phyloP scores from a whole-genome alignment of 2,113 vertebrate species.

The Thymallus thymallus region DNA sequence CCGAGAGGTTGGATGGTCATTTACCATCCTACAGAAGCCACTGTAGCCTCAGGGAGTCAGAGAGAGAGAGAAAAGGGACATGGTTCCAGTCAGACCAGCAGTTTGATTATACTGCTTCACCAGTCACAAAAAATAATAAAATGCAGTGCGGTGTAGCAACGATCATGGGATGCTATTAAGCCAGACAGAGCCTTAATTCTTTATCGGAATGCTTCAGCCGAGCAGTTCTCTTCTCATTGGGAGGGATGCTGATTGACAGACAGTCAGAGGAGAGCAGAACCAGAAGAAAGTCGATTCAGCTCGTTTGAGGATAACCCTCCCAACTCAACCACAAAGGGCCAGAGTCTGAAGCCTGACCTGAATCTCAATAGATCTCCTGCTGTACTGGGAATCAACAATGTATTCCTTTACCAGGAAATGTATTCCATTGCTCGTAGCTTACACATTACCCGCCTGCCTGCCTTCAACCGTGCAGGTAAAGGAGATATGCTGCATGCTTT shows the following conservation, averaged over 20 bases:
- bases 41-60: not conserved
- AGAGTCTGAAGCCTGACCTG: conserved; percentile 23
- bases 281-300: conserved; percentile 42
- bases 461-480: not conserved
- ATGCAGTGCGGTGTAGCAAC: not conserved
- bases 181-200: conserved; percentile 11
- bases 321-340: conserved; percentile 21
- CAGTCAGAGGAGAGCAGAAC: not conserved
- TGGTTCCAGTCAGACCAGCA: not conserved
- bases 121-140: conserved; percentile 7
- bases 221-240: conserved; percentile 14
- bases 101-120: conserved; percentile 40
- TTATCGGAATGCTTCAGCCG: conserved; percentile 12
- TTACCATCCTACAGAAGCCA: too few species aligned
- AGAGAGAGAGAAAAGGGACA: not conserved
- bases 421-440: not conserved
- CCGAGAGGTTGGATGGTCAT: too few species aligned
- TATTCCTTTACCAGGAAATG: too few species aligned
- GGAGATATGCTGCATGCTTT: not conserved
- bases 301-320: conserved; percentile 35
- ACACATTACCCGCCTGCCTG: not conserved
- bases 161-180: not conserved
- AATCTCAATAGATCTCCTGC: conserved; percentile 33
- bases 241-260: conserved; percentile 30
- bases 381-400: not conserved